These are phyloP conservation scores for Psococerastis gibbosa DNA, from an alignment of 2,888 invertebrate species.

Conservation along the genomic window DNA sequence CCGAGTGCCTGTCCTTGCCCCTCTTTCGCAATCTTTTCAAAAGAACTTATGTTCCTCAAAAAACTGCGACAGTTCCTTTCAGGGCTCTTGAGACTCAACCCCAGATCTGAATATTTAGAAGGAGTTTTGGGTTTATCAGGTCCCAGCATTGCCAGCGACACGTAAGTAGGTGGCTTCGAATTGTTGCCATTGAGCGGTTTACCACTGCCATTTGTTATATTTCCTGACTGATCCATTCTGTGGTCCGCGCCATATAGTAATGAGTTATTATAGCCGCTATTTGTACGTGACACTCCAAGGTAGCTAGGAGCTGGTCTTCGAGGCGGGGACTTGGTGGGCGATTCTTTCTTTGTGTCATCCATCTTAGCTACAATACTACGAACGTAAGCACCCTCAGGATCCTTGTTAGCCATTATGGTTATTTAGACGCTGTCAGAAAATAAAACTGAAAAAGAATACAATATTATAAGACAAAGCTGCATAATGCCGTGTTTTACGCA, in stretches of 20 bases:
- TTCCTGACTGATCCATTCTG: background rate
- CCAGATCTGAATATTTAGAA: constrained; percentile 3
- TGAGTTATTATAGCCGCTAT: constrained; percentile 74
- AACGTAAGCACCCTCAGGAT: background rate
- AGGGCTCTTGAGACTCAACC: constrained; percentile 1
- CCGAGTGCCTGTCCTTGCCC: background rate
- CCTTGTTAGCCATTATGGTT: background rate
- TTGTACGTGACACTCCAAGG: constrained; percentile 71
- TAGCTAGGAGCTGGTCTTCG: constrained; percentile 43
- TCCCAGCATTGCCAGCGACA: background rate
- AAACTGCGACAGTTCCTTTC: constrained; percentile 7
- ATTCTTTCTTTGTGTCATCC: background rate
- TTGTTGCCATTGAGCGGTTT: background rate
- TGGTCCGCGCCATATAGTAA: constrained; percentile 41
- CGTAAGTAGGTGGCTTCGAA: background rate
- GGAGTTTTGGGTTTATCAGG: background rate
- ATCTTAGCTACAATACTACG: background rate
- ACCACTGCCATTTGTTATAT: background rate
- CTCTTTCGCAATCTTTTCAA: background rate
- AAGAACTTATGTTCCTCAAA: constrained; percentile 2
- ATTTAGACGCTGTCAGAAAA: too few species aligned
- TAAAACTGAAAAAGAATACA: too few species aligned
- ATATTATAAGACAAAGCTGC: too few species aligned
- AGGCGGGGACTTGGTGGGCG: background rate
- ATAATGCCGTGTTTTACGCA: too few species aligned